phyloP scores from a whole-genome alignment of 2,113 vertebrate species.

The Ia io region DNA sequence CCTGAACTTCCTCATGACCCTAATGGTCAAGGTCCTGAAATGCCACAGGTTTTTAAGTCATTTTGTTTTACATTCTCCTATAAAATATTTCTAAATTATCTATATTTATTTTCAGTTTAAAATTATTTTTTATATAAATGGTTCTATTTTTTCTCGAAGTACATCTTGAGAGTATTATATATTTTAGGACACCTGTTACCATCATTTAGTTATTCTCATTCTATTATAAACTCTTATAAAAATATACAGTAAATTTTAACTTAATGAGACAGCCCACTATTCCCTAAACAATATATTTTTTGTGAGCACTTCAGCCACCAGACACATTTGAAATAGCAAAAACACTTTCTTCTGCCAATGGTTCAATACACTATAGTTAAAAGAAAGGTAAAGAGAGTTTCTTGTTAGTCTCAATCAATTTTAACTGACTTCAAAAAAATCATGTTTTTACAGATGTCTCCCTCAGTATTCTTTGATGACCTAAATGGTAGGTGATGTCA shows the following conservation, averaged over 20 bases:
- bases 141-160: neutral
- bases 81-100: neutral
- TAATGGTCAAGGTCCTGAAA: neutral
- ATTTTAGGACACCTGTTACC: neutral
- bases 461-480: neutral
- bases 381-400: neutral
- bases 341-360: neutral
- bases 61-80: neutral
- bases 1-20: neutral
- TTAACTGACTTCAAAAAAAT: neutral
- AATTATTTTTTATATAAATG: neutral
- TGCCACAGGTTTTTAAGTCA: neutral
- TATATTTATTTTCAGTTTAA: neutral
- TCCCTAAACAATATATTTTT: neutral
- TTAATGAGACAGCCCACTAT: neutral
- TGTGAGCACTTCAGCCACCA: neutral
- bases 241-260: neutral
- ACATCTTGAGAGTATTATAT: neutral
- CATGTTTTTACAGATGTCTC: neutral
- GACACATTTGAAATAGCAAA: neutral
- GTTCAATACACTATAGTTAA: neutral
- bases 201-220: neutral
- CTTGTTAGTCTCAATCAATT: neutral
- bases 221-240: neutral
- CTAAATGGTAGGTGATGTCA: neutral